Base-by-base conservation (phyloP, 2,113 vertebrate genomes). In the Motacilla alba region DNA sequence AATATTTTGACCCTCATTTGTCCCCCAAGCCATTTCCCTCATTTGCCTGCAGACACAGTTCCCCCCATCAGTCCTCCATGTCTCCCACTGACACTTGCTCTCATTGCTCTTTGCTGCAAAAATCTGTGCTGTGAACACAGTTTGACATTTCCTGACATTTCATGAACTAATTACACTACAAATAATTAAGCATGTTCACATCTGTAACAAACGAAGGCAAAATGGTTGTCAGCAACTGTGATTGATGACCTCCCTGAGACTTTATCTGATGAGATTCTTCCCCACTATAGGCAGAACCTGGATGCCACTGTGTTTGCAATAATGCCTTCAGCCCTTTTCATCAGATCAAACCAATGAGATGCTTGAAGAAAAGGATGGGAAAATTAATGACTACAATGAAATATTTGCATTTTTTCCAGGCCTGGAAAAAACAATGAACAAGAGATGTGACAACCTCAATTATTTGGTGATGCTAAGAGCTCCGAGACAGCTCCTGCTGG, bases 321-420 rank as follows among this genome's bases (percentile, higher is more conserved):
- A 98, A 98, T 89, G 98, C 98, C 97, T 98, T 95, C 97, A 98
- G 98, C 97, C 97, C 98, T 98, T 98, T 98, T 97, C 98, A 98
- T 97, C 98, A 98, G 98, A 98, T 99, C 98, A 99, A 98, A 98
- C 98, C 98, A 97, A 98, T 95, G 98, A 99, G 98, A 97, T 96
- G 98, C 98, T 98, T 95, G 97, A 97, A 98, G 98, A 98, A 98
- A 99, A 99, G 98, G 98, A 99, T 99, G 99, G 99, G 98, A 98
- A 99, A 99, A 99, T 98, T 99, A 99, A 99, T 99, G 98, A 99
- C 98, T 99, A 99, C 99, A 99, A 99, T 99, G 98, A 98, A 99
- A 98, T 99, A 98, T 99, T 99, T 98, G 98, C 98, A 99, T 99
- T 99, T 99, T 95, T 99, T 99, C 98, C 98, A 97, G 97, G 98